Base-by-base conservation (phyloP, 2,888 invertebrate species). In the Chironomus tentans region DNA sequence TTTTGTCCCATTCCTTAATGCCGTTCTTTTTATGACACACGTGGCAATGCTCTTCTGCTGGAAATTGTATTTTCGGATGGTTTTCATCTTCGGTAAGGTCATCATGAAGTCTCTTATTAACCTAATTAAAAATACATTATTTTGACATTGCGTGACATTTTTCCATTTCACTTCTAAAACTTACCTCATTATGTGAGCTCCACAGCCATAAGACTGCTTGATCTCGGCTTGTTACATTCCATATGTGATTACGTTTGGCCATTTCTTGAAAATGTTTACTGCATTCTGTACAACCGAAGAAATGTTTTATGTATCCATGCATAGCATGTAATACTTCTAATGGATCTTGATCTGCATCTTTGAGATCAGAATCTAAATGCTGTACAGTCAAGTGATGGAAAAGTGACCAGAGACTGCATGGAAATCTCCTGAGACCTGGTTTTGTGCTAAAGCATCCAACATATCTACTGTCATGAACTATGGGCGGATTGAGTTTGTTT, bases 241-340 rank as follows among this genome's bases (percentile, higher is more conserved):
- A 87, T 77, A 92, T 86, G 81, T 91, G 88, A 77, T 90, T 88
- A 77, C 87, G 86, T 1, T 85, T 83, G 46, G 96, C 91, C 94
- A 97, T 96, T 77, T 88, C 87, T 82, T 92, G 87, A 82, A 99
- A 99, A 85, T 99, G 96, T 80, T 90, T 83, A 1, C 93, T 88
- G 82, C 98, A 99, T 77, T 95, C 93, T 3, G 90, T 87, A 82
- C 99, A 99, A 3, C 97, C 95, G 83, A 99, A 97, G 86, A 95
- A 99, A 82, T 94, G 82, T 80, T 91, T 92, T 21, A 98, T 88
- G 82, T 96, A 99, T 0, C 91, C 93, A 81, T 92, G 88, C 87
- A 98, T 93, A 0, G 92, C 92, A 79, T 87, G 87, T 4, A 98
- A 83, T 2, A 96, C 90, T 81, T 90, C 89, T 3, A 88, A 85